Conservation (phyloP, 2,113 vertebrate genomes). For the Passer domesticus region DNA sequence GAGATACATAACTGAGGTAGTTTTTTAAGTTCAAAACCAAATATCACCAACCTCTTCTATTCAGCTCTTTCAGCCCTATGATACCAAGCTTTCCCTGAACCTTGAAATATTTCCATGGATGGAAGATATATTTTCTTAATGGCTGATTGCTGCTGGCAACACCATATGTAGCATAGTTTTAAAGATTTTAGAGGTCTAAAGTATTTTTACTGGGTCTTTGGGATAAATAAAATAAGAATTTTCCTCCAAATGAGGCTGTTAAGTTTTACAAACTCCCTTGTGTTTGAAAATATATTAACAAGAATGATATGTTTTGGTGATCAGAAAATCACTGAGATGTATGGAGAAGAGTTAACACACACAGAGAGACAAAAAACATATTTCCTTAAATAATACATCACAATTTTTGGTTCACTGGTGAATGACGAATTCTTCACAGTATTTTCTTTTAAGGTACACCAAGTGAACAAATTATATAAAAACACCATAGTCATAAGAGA, state of each 20-base stretch:
- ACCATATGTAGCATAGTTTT: neutral
- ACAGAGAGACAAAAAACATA: neutral
- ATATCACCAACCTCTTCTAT: neutral
- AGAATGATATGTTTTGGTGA: neutral
- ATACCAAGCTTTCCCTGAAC: neutral
- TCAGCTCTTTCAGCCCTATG: neutral
- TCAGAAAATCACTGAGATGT: neutral
- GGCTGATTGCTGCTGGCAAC: neutral
- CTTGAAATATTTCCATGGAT: neutral
- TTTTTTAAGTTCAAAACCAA: neutral
- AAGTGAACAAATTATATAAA: neutral
- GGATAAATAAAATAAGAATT: neutral
- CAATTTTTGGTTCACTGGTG: neutral
- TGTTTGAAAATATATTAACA: neutral
- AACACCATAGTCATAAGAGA: neutral
- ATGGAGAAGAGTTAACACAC: neutral
- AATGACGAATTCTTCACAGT: neutral
- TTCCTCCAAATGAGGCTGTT: neutral
- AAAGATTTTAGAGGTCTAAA: neutral
- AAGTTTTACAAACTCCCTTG: neutral
- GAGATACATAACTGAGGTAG: rapidly evolving
- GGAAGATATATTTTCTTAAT: neutral
- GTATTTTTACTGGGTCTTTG: neutral
- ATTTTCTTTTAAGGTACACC: neutral
- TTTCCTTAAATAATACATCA: neutral